Percentiles rank a stretch among this genome's conserved stretches.
phyloP scores from a whole-genome alignment of 2,888 invertebrate genomes.

The Lymantria monacha region DNA sequence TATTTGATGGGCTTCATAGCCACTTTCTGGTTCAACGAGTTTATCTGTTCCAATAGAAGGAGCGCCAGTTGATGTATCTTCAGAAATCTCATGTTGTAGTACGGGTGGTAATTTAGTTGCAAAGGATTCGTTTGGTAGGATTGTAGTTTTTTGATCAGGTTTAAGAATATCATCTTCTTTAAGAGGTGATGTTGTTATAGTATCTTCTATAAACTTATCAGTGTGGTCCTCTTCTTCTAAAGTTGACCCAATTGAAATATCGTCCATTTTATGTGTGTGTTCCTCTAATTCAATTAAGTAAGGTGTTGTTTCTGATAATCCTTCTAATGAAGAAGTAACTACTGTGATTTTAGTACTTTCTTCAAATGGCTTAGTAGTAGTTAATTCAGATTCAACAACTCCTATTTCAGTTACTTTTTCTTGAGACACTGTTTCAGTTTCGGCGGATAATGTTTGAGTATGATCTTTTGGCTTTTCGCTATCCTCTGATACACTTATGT shows the following conservation, averaged over 20 bases:
- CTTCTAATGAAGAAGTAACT: constrained; percentile 21
- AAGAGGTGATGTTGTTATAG: constrained; percentile 9
- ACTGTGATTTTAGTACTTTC: constrained; percentile 16
- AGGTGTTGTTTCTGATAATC: constrained; percentile 46
- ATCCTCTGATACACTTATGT: constrained; percentile 2
- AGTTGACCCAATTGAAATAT: constrained; percentile 30
- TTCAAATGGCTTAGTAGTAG: constrained; percentile 5
- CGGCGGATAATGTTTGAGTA: constrained; percentile 9
- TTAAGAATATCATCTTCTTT: constrained; percentile 7
- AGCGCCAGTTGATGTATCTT: background rate
- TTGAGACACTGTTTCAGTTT: background rate
- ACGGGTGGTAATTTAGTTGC: background rate
- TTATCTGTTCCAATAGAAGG: background rate
- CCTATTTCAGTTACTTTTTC: constrained; percentile 3
- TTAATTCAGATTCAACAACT: constrained; percentile 2
- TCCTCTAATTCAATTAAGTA: constrained; percentile 60
- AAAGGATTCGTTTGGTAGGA: constrained; percentile 1
- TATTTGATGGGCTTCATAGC: background rate
- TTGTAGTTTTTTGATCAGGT: constrained; percentile 10
- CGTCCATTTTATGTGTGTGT: constrained; percentile 53
- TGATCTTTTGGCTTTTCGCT: constrained; percentile 14
- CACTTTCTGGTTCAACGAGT: background rate
- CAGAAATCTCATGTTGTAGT: background rate
- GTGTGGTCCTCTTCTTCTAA: constrained; percentile 28
- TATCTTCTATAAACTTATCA: constrained; percentile 17